Base-by-base conservation (phyloP, 2,888 invertebrate species). In the Drosophila seclusa region DNA sequence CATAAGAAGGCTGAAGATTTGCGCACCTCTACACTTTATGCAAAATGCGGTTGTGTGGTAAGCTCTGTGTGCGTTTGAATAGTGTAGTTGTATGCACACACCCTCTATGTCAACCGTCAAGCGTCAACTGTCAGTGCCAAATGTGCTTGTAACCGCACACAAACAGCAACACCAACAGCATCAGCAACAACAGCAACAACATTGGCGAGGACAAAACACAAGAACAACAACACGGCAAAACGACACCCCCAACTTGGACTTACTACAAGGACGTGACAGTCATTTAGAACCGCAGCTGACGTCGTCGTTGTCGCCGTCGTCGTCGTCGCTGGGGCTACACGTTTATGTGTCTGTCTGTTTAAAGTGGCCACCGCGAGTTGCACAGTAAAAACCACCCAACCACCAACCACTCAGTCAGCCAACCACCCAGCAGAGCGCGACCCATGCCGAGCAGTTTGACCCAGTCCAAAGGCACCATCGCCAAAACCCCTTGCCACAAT, bases 91-190 rank as follows among this genome's bases (percentile, higher is more conserved):
- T 64, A 58, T 50, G 49, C 81, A 81, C 73, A 78, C 75, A 71
- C 77, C 80, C 80, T 79, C 79, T 89, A 80, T 85, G 84, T 87
- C 90, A 87, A 83, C 68, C 88, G 78, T 87, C 87, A 90, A 87
- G 89, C 89, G 83, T 90, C 90, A 89, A 84, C 91, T 92, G 91
- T 90, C 91, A 92, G 86, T 91, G 91, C 91, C 90, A 91, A 87
- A 87, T 87, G 87, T 90, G 87, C 90, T 81, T 82, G 90, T 87
- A 89, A 89, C 87, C 84, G 80, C 90, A 84, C 73, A 87, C 80
- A 86, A 72, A 82, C 75, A 73, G 59, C 69, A 75, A 70, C 67
- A 58, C 13, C 65, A 64, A 57, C 40, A 36, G 7, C 50, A 58
- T 32, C 63, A 48, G 11, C 73, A 58, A 21, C 65, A 54, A 60